Base-by-base conservation (phyloP, 2,797 vertebrate species). In the Limosa lapponica region DNA sequence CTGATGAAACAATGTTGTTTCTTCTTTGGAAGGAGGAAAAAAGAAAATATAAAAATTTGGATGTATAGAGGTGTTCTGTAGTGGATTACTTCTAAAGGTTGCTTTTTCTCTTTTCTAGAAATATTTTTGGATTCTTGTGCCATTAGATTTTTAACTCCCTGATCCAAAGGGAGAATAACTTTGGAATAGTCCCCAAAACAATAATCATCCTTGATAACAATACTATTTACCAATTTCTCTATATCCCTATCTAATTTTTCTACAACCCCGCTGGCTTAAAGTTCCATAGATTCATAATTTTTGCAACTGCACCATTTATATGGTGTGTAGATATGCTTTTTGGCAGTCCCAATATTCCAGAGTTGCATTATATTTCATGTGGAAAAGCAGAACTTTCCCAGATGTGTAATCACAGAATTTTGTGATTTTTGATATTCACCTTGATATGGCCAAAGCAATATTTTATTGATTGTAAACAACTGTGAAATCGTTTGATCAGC, bases 341-440 rank as follows among this genome's bases (percentile, higher is more conserved):
- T 86, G 87, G 77, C 78, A 91, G 58, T 32, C 32, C 4, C 9
- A 27, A 0, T 70, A 39, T 69, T 90, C 66, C 51, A 80, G 39
- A 10, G 2, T 65, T 86, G 61, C 51, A 46, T 82, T 87, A 8
- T 25, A 92, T 82, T 87, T 87, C 58, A 64, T 36, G n/a, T 83
- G 81, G 88, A 82, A 95, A 91, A 90, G 43, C 20, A 93, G 67
- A 96, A 52, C 49, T 90, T 85, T 86, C 51, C 83, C 89, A 90
- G 57, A 70, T 87, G 85, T 74, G 43, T 17, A 82, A 54, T 22
- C 23, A 20, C 17, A 73, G 32, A 58, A 54, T 73, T 90, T 39
- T 52, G 27, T 49, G 19, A 32, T n/a, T 83, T 70, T 82, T 86
- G 2, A 22, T 61, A 30, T 78, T 93, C 55, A 71, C 44, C 9